A percentile compares a stretch with the other conserved stretches of the same genome.
These are phyloP conservation scores for Phengaris alcon DNA, from an alignment of 2,888 invertebrate genomes.

Conservation along the genomic window DNA sequence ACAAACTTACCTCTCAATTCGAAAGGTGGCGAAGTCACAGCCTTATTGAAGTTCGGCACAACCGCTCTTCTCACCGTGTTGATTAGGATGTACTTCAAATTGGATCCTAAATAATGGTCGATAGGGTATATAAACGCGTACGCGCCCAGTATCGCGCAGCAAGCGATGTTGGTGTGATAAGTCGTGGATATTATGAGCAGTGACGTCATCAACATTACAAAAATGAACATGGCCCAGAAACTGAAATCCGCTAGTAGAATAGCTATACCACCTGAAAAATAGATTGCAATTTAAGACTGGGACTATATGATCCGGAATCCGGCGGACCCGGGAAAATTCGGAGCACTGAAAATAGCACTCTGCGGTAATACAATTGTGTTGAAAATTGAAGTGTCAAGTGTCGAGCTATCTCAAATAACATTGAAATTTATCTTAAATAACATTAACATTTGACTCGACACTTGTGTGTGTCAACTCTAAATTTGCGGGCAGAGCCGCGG, in stretches of 20 bases:
- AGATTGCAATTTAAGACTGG: constrained; percentile 4
- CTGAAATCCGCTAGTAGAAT: constrained; percentile 75
- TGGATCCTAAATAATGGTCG: constrained; percentile 82
- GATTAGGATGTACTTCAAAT: constrained; percentile 83
- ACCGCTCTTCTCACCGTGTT: constrained; percentile 83
- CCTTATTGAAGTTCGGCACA: constrained; percentile 78
- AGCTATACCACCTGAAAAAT: constrained; percentile 64
- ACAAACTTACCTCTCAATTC: constrained; percentile 76
- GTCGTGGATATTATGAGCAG: constrained; percentile 72
- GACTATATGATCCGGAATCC: too few relatives aligned
- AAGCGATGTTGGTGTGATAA: constrained; percentile 79
- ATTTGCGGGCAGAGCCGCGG: too few relatives aligned
- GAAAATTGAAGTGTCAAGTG: too few relatives aligned
- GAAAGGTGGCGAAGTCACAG: constrained; percentile 80
- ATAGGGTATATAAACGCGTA: constrained; percentile 81
- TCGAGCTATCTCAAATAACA: too few relatives aligned
- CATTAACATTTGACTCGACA: too few relatives aligned
- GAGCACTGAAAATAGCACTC: too few relatives aligned
- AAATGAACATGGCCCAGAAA: constrained; percentile 82
- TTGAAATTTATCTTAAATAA: too few relatives aligned
- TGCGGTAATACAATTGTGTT: too few relatives aligned
- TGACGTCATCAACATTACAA: constrained; percentile 71
- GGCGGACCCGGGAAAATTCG: too few relatives aligned
- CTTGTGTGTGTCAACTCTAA: too few relatives aligned
- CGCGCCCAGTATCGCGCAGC: constrained; percentile 82